These are phyloP conservation scores for Dendroctonus ponderosae DNA, from an alignment of 1,140 invertebrate genomes.

Conservation along the genomic window DNA sequence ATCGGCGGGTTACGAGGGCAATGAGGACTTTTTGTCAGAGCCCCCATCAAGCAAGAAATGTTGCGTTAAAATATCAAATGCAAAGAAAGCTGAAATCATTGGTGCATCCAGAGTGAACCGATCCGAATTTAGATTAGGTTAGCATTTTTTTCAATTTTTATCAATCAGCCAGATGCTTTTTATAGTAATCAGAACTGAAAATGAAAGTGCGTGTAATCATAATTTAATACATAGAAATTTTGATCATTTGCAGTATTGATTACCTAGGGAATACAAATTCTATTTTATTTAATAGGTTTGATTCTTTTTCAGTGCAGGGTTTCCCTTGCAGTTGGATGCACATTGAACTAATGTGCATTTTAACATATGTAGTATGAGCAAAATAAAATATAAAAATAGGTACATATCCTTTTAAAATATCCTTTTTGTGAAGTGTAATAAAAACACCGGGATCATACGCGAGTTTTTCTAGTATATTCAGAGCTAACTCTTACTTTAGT, in stretches of 20 bases:
- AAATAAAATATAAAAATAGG: slow-evolving; percentile 1
- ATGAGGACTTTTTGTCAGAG: slow-evolving; percentile 53
- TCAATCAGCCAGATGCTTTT: too few relatives aligned
- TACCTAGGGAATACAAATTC: too few relatives aligned
- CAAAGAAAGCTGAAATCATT: slow-evolving; percentile 51
- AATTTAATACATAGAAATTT: too few relatives aligned
- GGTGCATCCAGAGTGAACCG: slow-evolving; percentile 31
- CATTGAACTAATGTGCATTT: slow-evolving; percentile 9
- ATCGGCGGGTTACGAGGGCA: slow-evolving; percentile 52
- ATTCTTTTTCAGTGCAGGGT: slow-evolving; percentile 25
- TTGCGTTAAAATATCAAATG: slow-evolving; percentile 47
- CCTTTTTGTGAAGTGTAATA: slow-evolving; percentile 39
- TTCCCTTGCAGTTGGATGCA: slow-evolving; percentile 14
- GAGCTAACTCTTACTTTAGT: slow-evolving; percentile 15
- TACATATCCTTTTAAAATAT: slow-evolving; percentile 46
- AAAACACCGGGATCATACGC: not conserved
- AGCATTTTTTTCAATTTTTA: slow-evolving; percentile 6
- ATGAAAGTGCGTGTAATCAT: too few relatives aligned
- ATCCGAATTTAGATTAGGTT: slow-evolving; percentile 38
- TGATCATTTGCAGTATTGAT: too few relatives aligned
- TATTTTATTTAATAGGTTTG: slow-evolving; percentile 8
- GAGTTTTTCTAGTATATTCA: not conserved
- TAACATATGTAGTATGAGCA: slow-evolving; percentile 9
- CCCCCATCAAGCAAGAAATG: slow-evolving; percentile 44
- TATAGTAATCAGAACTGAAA: too few relatives aligned